phyloP scores from a whole-genome alignment of 2,888 invertebrate species.

The Pyralis farinalis region DNA sequence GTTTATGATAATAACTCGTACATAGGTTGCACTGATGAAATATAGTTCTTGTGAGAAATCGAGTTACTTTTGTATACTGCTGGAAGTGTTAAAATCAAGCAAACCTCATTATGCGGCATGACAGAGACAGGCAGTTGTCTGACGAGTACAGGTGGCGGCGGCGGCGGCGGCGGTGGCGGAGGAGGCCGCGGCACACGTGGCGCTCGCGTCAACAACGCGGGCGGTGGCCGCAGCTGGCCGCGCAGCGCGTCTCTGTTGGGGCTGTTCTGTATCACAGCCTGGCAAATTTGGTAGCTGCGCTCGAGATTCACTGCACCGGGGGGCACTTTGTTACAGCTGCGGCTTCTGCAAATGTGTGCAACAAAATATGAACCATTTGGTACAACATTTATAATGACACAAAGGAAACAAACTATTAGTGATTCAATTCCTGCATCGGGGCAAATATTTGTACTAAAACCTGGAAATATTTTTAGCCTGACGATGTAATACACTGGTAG shows the following conservation, averaged over 20 bases:
- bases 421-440: no score
- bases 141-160: constrained; percentile 75
- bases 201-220: constrained; percentile 84
- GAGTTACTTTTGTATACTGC: no score
- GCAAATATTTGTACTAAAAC: no score
- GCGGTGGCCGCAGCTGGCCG: constrained; percentile 92
- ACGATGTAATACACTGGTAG: no score
- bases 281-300: constrained; percentile 96
- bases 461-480: no score
- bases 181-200: constrained; percentile 54
- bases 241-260: constrained; percentile 93
- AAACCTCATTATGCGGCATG: constrained; percentile 63
- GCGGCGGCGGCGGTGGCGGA: constrained; percentile 34
- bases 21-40: no score
- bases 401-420: no score
- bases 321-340: constrained; percentile 87
- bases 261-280: constrained; percentile 96
- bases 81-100: no score
- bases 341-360: constrained; percentile 63
- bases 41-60: no score
- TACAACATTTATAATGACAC: no score
- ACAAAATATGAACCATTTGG: no score
- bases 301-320: constrained; percentile 96
- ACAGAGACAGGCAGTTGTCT: constrained; percentile 84
- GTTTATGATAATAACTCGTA: no score